phyloP scores from a whole-genome alignment of 2,797 vertebrate genomes.

The Caiman crocodilus region DNA sequence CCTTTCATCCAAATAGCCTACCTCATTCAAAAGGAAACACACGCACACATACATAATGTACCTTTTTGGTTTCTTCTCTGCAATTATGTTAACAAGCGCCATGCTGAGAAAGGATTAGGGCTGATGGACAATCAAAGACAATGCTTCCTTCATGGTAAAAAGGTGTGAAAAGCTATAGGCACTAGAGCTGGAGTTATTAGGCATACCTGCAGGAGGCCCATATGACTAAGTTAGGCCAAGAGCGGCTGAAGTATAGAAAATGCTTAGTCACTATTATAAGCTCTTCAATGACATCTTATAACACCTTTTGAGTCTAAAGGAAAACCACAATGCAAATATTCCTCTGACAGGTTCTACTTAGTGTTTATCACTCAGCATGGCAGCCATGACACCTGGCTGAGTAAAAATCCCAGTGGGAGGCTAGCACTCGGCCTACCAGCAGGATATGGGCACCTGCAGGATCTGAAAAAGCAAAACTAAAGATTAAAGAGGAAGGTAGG shows the following conservation, averaged over 20 bases:
- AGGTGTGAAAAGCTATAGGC: constrained; percentile 82
- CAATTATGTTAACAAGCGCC: constrained; percentile 88
- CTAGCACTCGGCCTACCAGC: constrained; percentile 85
- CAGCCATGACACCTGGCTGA: constrained; percentile 88
- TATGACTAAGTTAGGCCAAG: constrained; percentile 73
- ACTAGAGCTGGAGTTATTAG: constrained; percentile 80
- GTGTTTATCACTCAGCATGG: constrained; percentile 87
- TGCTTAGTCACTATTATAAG: constrained; percentile 80
- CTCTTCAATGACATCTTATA: constrained; percentile 77
- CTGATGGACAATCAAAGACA: constrained; percentile 87
- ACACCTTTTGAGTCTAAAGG: constrained; percentile 77
- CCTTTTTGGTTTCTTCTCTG: constrained; percentile 83
- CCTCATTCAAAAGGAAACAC: constrained; percentile 67
- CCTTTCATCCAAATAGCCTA: constrained; percentile 81
- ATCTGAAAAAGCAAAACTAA: constrained; percentile 86
- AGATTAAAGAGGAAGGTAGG: constrained; percentile 85
- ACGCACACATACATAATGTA: constrained; percentile 77
- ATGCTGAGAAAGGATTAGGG: constrained; percentile 84
- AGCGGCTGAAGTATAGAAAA: constrained; percentile 75
- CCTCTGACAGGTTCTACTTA: constrained; percentile 86
- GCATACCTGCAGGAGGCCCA: constrained; percentile 79
- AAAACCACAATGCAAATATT: constrained; percentile 81
- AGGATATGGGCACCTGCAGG: constrained; percentile 80
- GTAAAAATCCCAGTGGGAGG: constrained; percentile 88
- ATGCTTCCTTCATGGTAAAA: constrained; percentile 82